These are phyloP conservation scores for Burhinus bistriatus DNA, from an alignment of 2,113 vertebrate genomes.

Conservation along the genomic window DNA sequence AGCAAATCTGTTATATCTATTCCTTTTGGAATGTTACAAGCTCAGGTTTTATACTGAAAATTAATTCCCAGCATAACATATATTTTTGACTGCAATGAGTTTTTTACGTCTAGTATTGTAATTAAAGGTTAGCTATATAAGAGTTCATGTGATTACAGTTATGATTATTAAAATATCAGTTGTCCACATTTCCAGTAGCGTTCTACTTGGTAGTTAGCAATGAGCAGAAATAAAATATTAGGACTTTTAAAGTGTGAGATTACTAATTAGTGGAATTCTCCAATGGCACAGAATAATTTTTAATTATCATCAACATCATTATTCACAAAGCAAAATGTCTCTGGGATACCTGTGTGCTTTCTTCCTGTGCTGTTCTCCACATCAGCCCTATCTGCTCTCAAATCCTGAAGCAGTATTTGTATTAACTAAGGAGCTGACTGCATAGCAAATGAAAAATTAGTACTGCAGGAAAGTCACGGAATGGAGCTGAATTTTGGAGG, in stretches of 20 bases:
- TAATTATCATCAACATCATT: conserved; percentile 73
- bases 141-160: conserved; percentile 60
- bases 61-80: conserved; percentile 47
- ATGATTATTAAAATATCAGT: conserved; percentile 71
- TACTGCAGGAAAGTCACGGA: background rate
- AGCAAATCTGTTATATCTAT: background rate
- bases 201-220: conserved; percentile 71
- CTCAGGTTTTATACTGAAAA: conserved; percentile 36
- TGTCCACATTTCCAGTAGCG: conserved; percentile 68
- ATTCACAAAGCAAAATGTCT: conserved; percentile 54
- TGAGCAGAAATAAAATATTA: conserved; percentile 78
- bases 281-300: conserved; percentile 72
- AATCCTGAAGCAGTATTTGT: conserved; percentile 58
- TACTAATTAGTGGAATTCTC: conserved; percentile 71
- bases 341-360: conserved; percentile 56
- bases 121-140: conserved; percentile 71
- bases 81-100: conserved; percentile 53
- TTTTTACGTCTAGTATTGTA: conserved; percentile 65
- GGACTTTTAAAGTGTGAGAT: conserved; percentile 73
- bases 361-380: conserved; percentile 11
- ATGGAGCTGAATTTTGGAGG: background rate
- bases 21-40: background rate
- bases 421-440: conserved; percentile 21
- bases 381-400: conserved; percentile 41
- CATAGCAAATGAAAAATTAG: conserved; percentile 8